Percentiles rank a stretch among this genome's conserved stretches.
Evolutionary conservation across 1,140 invertebrate genomes (phyloP).

Genomic region (Arctopsyche grandis): DNA sequence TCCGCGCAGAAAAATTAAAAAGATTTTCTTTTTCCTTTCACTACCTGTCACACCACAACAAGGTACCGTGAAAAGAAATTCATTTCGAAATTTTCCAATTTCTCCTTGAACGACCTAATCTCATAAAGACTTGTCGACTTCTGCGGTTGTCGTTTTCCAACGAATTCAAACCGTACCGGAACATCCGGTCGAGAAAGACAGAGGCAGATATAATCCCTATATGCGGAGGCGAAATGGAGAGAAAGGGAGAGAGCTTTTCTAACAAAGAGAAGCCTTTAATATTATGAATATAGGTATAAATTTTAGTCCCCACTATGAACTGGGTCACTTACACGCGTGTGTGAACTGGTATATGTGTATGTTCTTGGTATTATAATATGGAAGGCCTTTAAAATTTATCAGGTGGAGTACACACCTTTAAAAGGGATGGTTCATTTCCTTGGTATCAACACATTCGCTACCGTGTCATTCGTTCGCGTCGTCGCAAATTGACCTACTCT

Average conservation of each 20-base stretch:
- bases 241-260: background rate
- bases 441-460: no score
- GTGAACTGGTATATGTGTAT: no score
- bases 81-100: slow-evolving; percentile 50
- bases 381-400: no score
- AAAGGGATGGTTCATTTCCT: no score
- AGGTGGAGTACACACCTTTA: no score
- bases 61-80: slow-evolving; percentile 26
- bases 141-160: slow-evolving; percentile 44
- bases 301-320: slow-evolving; percentile 47
- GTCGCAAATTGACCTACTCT: no score
- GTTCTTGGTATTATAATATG: no score
- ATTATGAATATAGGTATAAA: slow-evolving; percentile 2
- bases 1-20: no score
- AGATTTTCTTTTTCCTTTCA: no score
- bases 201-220: background rate
- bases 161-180: slow-evolving; percentile 38
- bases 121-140: slow-evolving; percentile 50
- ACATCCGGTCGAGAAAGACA: background rate
- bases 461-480: no score
- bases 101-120: slow-evolving; percentile 44
- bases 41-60: no score
- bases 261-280: slow-evolving; percentile 39
- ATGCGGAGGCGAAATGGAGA: background rate
- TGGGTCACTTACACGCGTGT: slow-evolving; percentile 35